phyloP scores from a whole-genome alignment of 2,888 invertebrate species.

The Sinohyriopsis cumingii region DNA sequence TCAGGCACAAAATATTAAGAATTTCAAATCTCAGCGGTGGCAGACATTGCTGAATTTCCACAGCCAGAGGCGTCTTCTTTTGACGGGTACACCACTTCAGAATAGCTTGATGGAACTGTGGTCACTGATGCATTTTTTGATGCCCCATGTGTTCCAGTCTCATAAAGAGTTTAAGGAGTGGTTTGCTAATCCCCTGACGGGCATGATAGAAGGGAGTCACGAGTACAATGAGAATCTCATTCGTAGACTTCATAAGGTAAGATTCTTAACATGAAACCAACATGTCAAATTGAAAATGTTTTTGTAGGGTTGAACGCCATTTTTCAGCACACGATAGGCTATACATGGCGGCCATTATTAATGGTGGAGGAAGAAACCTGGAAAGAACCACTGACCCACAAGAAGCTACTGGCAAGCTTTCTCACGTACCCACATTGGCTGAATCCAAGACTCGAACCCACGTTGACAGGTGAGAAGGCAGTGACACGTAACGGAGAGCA shows the following conservation, averaged over 20 bases:
- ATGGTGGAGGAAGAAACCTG: too few species aligned
- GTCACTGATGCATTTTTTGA: slow-evolving; percentile 98
- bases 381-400: too few species aligned
- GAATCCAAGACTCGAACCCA: too few species aligned
- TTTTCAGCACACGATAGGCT: too few species aligned
- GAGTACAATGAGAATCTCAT: slow-evolving; percentile 93
- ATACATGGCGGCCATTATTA: too few species aligned
- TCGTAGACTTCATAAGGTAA: slow-evolving; percentile 87
- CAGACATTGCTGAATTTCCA: slow-evolving; percentile 95
- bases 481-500: too few species aligned
- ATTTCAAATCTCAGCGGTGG: slow-evolving; percentile 99
- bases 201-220: slow-evolving; percentile 94
- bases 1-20: slow-evolving; percentile 98
- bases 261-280: neutral
- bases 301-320: too few species aligned
- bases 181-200: slow-evolving; percentile 97
- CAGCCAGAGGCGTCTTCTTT: slow-evolving; percentile 85
- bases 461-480: too few species aligned
- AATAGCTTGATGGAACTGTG: slow-evolving; percentile 98
- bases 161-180: slow-evolving; percentile 93
- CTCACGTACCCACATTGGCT: too few species aligned
- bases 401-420: too few species aligned
- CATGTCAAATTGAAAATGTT: too few species aligned
- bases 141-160: slow-evolving; percentile 89
- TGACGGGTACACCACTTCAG: slow-evolving; percentile 97